Evolutionary conservation across 2,797 vertebrate genomes (phyloP).

Genomic region (Cetoscarus ocellatus): DNA sequence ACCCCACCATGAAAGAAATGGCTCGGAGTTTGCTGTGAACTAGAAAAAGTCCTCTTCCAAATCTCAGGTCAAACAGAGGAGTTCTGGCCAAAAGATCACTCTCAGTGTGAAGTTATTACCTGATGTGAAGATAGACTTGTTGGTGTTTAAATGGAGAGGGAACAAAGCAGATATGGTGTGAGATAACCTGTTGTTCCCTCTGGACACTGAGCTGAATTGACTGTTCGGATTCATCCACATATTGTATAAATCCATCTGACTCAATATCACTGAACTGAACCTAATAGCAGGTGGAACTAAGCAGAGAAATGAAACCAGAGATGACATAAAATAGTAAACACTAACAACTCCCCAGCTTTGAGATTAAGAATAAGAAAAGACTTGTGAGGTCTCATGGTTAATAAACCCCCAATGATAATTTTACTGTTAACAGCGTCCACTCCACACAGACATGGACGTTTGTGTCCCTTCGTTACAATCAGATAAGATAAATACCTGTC

Average conservation of each 20-base stretch:
- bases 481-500: constrained; percentile 44
- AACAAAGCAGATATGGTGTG: constrained; percentile 57
- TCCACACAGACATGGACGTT: constrained; percentile 12
- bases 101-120: constrained; percentile 74
- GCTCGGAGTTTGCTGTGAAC: no score
- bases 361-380: constrained; percentile 44
- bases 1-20: constrained; percentile 42
- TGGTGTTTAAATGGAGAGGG: constrained; percentile 70
- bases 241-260: constrained; percentile 34
- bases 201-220: constrained; percentile 41
- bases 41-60: constrained; percentile 54
- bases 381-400: constrained; percentile 7
- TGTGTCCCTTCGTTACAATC: constrained; percentile 23
- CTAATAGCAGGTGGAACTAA: constrained; percentile 32
- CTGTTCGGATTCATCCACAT: constrained; percentile 38
- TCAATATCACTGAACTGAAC: constrained; percentile 29
- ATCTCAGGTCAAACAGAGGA: constrained; percentile 60
- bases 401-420: constrained; percentile 25
- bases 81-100: no score
- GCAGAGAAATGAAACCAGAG: no score
- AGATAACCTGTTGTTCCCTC: constrained; percentile 67
- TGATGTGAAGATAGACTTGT: constrained; percentile 76
- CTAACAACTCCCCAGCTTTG: constrained; percentile 35
- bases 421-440: constrained; percentile 42
- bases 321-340: no score